These are phyloP conservation scores for Nerophis lumbriciformis DNA, from an alignment of 2,113 vertebrate genomes.

Conservation along the genomic window DNA sequence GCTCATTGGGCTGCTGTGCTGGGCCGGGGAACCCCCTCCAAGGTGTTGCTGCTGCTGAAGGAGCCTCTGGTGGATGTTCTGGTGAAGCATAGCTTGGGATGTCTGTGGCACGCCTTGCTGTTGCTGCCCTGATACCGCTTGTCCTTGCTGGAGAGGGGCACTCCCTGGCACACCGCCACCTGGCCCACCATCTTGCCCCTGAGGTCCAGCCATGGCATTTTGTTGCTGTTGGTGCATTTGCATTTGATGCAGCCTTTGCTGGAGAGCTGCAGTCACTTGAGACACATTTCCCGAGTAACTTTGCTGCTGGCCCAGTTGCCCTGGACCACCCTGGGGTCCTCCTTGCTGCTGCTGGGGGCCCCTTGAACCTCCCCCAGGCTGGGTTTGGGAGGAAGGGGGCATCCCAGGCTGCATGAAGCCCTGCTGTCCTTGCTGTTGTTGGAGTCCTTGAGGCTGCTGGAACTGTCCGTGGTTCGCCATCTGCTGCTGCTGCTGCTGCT, in stretches of 20 bases:
- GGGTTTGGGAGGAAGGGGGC: conserved; percentile 71
- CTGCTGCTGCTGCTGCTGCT: conserved; percentile 77
- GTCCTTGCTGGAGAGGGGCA: conserved; percentile 80
- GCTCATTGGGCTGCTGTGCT: conserved; percentile 93
- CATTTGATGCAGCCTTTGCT: conserved; percentile 64
- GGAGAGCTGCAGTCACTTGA: conserved; percentile 63
- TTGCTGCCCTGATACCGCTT: conserved; percentile 47
- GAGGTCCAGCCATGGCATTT: conserved; percentile 60
- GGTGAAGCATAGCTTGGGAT: conserved; percentile 72
- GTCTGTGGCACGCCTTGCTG: conserved; percentile 54
- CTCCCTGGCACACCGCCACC: conserved; percentile 40
- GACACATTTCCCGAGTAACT: conserved; percentile 68
- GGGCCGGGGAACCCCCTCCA: conserved; percentile 79
- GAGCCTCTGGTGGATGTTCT: conserved; percentile 88
- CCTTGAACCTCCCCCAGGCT: conserved; percentile 49
- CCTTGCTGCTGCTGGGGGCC: conserved; percentile 58
- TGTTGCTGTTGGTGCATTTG: conserved; percentile 66
- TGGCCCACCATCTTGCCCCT: conserved; percentile 61
- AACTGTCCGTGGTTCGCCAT: conserved; percentile 89
- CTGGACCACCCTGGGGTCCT: conserved; percentile 66
- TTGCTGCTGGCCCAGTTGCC: conserved; percentile 64
- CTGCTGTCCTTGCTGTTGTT: conserved; percentile 81
- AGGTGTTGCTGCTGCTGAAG: conserved; percentile 68
- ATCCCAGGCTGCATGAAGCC: conserved; percentile 74
- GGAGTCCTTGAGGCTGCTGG: conserved; percentile 72